Evolutionary conservation across 2,113 vertebrate genomes (phyloP), one percentile per base, ranked within the genome.

Genomic region (Brienomyrus brachyistius): DNA sequence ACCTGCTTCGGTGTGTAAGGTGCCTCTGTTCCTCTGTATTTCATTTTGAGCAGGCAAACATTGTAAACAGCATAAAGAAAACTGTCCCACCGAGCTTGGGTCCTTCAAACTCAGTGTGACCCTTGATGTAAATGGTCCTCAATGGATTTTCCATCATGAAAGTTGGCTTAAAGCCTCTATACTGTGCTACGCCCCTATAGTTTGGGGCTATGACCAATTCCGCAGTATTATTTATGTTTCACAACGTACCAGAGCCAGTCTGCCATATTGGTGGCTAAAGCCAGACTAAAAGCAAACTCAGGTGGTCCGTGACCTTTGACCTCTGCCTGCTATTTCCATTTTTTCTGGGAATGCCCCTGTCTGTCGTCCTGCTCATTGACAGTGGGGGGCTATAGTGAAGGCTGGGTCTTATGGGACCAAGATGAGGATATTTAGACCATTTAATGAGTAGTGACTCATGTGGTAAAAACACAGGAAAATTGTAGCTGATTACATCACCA

Each of bases 11-110:
- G 91, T 90, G 94, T 95, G 92, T 95, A 96, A 91, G 90, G 84
- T 56, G 50, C 90, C 91, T 92, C 92, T 94, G 91, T 92, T 90
- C 86, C 80, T 89, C 52, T 6, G 74, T 91, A 87, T 95, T 94
- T 95, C 89, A 93, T 94, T 94, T 95, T 93, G 74, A 90, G 94
- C 93, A 92, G 94, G 92, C 91, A 43, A 43, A 40, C 74, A 6
- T 5, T 80, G 31, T 88, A 89, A 47, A 89, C 54, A 92, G 92
- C 90, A 82, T 91, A 92, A 93, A 93, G 92, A 90, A 94, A 94
- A 94, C 92, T 95, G 91, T 87, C 8, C 88, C 47, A 43, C 91
- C 87, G 56, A 82, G 86, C 90, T 89, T 23, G 47, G 51, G 80
- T 88, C 89, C 90, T 91, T 91, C 90, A 89, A 88, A 88, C 91